Conservation (phyloP, 2,797 vertebrate genomes). For the Apodemus agrarius region DNA sequence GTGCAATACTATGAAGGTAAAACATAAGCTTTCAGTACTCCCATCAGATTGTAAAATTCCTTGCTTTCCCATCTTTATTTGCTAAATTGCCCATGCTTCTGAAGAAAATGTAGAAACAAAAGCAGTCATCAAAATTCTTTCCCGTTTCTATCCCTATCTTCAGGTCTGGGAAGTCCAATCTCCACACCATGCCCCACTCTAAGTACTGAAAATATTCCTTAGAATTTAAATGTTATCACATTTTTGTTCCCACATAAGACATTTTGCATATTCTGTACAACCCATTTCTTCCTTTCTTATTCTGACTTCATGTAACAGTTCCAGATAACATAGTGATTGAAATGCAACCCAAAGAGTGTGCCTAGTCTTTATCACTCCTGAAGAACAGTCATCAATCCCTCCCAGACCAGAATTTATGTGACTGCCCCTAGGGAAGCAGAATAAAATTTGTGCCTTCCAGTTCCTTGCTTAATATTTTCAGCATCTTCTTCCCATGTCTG, state of each 20-base stretch:
- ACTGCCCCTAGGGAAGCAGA: neutral
- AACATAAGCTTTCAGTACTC: neutral
- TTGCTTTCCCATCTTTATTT: neutral
- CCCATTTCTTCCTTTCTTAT: neutral
- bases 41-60: neutral
- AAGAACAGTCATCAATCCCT: neutral
- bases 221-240: neutral
- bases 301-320: neutral
- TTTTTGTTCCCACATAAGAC: neutral
- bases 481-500: neutral
- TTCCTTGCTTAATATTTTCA: neutral
- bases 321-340: neutral
- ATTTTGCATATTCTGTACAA: neutral
- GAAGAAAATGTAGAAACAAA: neutral
- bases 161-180: neutral
- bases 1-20: neutral
- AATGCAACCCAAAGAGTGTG: no score
- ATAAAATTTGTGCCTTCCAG: neutral
- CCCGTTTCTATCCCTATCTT: neutral
- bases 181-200: neutral
- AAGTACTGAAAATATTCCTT: neutral
- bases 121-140: neutral
- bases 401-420: fast-evolving
- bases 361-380: neutral
- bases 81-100: neutral